These are phyloP conservation scores for Drosophila longiperda DNA, from an alignment of 2,888 invertebrate species.

Conservation along the genomic window DNA sequence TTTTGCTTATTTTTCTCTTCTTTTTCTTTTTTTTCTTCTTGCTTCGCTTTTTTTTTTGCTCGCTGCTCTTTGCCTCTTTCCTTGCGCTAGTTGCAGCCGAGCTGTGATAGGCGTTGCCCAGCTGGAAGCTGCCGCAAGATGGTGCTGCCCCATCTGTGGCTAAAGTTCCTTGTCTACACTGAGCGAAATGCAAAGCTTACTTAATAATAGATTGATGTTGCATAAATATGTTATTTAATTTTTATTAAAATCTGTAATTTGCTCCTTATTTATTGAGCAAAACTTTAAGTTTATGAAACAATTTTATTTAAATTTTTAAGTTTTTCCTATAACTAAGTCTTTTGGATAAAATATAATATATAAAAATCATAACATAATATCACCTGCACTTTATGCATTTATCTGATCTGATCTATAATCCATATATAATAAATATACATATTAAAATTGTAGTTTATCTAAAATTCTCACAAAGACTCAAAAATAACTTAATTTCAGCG, in stretches of 20 bases:
- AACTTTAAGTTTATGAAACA: background rate
- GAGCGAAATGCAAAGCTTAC: background rate
- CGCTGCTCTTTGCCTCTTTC: background rate
- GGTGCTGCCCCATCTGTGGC: conserved; percentile 43
- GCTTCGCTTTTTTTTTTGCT: background rate
- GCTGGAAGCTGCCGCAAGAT: conserved; percentile 49
- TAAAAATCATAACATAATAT: too few species aligned
- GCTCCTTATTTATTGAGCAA: background rate
- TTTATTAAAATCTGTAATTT: background rate
- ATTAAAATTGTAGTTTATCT: too few species aligned
- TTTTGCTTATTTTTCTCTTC: background rate
- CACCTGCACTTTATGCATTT: too few species aligned
- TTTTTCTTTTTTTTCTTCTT: background rate
- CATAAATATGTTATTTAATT: background rate
- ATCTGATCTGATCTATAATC: too few species aligned
- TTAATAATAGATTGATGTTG: background rate
- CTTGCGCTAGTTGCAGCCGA: conserved; percentile 39
- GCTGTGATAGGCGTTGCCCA: conserved; percentile 71
- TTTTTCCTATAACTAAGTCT: background rate
- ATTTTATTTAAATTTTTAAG: background rate
- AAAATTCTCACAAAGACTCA: too few species aligned
- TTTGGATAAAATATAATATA: too few species aligned
- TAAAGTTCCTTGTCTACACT: conserved; percentile 38
- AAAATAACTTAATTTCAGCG: too few species aligned
- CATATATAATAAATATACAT: too few species aligned